Evolutionary conservation across 1,140 invertebrate genomes (phyloP).

Genomic region (Diuraphis noxia): DNA sequence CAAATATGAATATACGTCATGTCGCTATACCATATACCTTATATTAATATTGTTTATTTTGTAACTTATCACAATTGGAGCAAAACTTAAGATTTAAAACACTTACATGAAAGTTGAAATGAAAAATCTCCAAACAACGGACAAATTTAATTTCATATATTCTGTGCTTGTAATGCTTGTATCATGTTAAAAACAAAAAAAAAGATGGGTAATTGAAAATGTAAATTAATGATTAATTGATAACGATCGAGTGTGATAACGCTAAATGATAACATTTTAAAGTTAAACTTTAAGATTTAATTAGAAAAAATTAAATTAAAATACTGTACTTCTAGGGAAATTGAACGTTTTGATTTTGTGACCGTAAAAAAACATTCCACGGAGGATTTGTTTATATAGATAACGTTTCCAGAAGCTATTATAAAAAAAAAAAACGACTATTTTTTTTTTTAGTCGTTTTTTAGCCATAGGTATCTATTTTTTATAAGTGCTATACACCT

Average conservation of each 20-base stretch:
- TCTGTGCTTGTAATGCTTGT: background rate
- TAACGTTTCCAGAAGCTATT: too few relatives aligned
- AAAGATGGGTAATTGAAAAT: background rate
- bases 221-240: background rate
- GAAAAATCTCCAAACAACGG: background rate
- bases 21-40: background rate
- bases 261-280: too few relatives aligned
- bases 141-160: background rate
- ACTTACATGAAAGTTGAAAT: constrained; percentile 3
- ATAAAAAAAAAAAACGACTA: too few relatives aligned
- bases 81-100: background rate
- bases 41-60: background rate
- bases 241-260: background rate
- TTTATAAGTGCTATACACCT: too few relatives aligned
- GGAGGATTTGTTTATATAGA: too few relatives aligned
- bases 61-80: background rate
- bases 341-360: too few relatives aligned
- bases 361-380: too few relatives aligned
- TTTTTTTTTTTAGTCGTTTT: too few relatives aligned
- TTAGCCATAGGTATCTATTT: too few relatives aligned
- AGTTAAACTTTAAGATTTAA: too few relatives aligned
- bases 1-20: background rate
- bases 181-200: background rate
- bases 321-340: too few relatives aligned
- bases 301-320: too few relatives aligned